Evolutionary conservation across 2,888 invertebrate species (phyloP), one percentile per base, ranked within the genome.

Genomic region (Luperina nickerlii): DNA sequence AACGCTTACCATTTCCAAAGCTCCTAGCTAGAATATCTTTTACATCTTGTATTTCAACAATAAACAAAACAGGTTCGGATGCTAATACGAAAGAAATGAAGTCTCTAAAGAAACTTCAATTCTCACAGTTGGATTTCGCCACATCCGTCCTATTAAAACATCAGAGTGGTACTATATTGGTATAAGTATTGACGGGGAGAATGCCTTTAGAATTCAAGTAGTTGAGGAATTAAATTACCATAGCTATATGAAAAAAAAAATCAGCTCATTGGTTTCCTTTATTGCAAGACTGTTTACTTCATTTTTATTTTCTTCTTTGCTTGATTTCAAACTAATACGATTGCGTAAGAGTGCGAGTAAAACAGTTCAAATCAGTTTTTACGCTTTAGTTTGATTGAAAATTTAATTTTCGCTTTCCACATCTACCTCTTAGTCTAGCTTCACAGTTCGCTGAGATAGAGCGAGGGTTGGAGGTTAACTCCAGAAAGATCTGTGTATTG

Each of bases 51-150:
- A 76, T 85, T 85, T 83, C 82, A 84, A 87, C 70, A 74, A 82
- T 84, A 90, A 90, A 89, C 87, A 87, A 85, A 85, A 86, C 78
- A 87, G 27, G 79, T 79, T 82, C 71, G 54, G 69, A 84, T 82
- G 75, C 78, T 82, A 80, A 87, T 89, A 87, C 79, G 75, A 83
- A 80, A 78, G 82, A 85, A 84, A 90, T 85, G 78, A 83, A 88
- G 85, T 83, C 86, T 82, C 66, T 74, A 63, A 77, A 82, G 78
- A 76, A 88, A 85, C 80, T 78, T 78, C 66, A 63, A 76, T 76
- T 60, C 79, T 75, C 88, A 76, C 78, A 82, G 81, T 84, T 77
- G 84, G 78, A 85, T 85, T 85, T 89, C 66, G 60, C 84, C 78
- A 88, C 85, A 81, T 83, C 62, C 78, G 76, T 79, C 63, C n/a